Evolutionary conservation across 2,888 invertebrate species (phyloP).

Genomic region (Pseudoips prasinana): DNA sequence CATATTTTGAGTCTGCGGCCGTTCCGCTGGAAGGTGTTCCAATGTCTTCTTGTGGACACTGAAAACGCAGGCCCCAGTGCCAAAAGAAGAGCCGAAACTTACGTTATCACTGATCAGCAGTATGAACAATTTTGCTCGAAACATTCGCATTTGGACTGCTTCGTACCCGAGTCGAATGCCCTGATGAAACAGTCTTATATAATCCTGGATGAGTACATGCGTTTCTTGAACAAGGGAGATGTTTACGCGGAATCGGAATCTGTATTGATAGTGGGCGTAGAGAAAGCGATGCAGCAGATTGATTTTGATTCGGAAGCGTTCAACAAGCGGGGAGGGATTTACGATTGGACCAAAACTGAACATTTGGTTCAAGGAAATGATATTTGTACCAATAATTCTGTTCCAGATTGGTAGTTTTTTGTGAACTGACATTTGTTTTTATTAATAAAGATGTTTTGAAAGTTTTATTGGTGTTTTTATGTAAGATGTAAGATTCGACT

Average conservation of each 20-base stretch:
- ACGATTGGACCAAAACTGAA: not conserved
- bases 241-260: constrained; percentile 6
- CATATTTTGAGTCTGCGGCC: constrained; percentile 2
- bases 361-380: not conserved
- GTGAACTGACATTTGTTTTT: too few species aligned
- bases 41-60: constrained; percentile 7
- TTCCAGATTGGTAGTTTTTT: not conserved
- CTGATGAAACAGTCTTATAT: constrained; percentile 10
- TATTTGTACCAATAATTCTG: not conserved
- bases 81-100: constrained; percentile 1
- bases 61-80: constrained; percentile 5
- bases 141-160: constrained; percentile 6
- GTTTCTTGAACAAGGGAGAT: constrained; percentile 9
- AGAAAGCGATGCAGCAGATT: constrained; percentile 4
- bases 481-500: too few species aligned
- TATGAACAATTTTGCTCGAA: constrained; percentile 6
- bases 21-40: constrained; percentile 11
- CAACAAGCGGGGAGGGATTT: not conserved
- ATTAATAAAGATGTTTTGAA: too few species aligned
- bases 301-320: constrained; percentile 4
- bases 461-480: too few species aligned
- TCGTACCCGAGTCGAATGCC: constrained; percentile 8
- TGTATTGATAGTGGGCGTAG: constrained; percentile 1
- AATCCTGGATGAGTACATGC: constrained; percentile 8
- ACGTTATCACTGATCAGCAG: not conserved